phyloP scores from a whole-genome alignment of 2,113 vertebrate genomes.

The Aramus guarauna region DNA sequence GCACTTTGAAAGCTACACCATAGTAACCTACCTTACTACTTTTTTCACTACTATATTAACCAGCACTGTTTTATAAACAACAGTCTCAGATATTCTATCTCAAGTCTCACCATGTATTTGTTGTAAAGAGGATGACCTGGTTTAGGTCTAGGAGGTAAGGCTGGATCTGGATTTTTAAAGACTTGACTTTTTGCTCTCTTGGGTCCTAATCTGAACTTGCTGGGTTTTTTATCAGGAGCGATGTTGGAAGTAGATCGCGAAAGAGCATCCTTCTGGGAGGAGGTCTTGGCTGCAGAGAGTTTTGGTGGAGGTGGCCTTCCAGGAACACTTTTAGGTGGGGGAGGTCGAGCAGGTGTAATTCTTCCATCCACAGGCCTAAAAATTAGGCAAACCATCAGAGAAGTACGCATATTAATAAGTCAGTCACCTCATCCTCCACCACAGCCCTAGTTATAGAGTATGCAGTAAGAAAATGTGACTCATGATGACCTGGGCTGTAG shows the following conservation, averaged over 20 bases:
- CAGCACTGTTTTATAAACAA: neutral
- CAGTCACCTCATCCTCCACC: neutral
- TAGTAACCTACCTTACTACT: neutral
- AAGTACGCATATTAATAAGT: neutral
- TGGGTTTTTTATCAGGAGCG: constrained; percentile 63
- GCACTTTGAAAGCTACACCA: neutral
- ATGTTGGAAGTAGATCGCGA: constrained; percentile 61
- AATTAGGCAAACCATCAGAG: neutral
- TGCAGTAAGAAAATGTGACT: neutral
- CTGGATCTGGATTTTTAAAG: constrained; percentile 75
- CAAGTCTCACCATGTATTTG: constrained; percentile 85
- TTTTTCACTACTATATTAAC: neutral
- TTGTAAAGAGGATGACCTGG: constrained; percentile 93
- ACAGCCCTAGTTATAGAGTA: neutral
- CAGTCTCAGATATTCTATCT: neutral
- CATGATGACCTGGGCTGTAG: neutral
- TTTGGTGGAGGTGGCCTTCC: constrained; percentile 87
- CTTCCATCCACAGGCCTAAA: constrained; percentile 77
- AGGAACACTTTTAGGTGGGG: constrained; percentile 78
- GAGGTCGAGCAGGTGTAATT: constrained; percentile 76
- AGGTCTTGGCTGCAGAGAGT: constrained; percentile 56
- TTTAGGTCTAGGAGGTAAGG: constrained; percentile 89
- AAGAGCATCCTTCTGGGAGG: constrained; percentile 62
- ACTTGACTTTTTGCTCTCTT: constrained; percentile 76
- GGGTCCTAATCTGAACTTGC: constrained; percentile 61